Conservation (phyloP, 2,888 invertebrate species). For the Heliconius charithonia region DNA sequence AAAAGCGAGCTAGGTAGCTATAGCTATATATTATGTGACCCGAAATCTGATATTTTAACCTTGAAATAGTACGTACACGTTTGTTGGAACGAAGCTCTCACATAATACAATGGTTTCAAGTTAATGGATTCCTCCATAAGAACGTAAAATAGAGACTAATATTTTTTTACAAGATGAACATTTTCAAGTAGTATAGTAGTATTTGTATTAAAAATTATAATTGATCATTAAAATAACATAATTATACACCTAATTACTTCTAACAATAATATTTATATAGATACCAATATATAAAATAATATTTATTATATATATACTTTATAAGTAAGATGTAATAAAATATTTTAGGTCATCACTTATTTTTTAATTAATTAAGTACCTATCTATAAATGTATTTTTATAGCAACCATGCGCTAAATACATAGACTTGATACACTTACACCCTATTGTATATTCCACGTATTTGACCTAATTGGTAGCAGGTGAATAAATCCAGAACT, state of each 20-base stretch:
- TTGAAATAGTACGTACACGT: neutral
- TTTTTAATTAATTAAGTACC: neutral
- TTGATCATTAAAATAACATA: too few species aligned
- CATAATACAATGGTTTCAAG: too few species aligned
- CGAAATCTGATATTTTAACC: constrained; percentile 1
- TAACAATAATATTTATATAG: too few species aligned
- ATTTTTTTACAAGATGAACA: too few species aligned
- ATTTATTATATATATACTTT: too few species aligned
- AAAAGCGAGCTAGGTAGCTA: neutral
- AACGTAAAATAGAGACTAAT: too few species aligned
- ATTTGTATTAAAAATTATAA: too few species aligned
- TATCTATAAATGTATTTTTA: neutral
- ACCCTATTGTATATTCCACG: constrained; percentile 25
- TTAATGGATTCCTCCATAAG: too few species aligned
- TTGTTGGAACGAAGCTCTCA: neutral
- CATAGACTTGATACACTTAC: neutral
- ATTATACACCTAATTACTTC: too few species aligned
- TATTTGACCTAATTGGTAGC: constrained; percentile 36
- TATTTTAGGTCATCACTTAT: neutral
- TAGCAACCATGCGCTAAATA: constrained; percentile 6
- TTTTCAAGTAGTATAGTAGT: too few species aligned
- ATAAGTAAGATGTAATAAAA: neutral
- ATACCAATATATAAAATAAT: too few species aligned
- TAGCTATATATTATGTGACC: neutral
- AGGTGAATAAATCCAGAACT: constrained; percentile 33